Conservation (phyloP, 1,140 invertebrate species). For the Zaprionus capensis region DNA sequence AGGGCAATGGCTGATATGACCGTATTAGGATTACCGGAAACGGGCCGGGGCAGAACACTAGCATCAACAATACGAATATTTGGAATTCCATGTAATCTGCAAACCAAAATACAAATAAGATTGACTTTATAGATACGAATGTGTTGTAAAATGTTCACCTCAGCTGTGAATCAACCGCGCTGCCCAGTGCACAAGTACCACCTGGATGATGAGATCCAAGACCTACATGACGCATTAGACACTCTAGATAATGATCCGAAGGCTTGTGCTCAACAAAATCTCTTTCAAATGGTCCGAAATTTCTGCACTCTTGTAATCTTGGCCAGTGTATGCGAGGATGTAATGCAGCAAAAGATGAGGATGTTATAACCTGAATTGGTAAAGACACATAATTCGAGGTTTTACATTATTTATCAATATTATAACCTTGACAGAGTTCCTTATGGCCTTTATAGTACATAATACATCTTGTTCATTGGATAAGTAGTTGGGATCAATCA, state of each 20-base stretch:
- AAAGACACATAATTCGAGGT: background rate
- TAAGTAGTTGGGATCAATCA: slow-evolving; percentile 92
- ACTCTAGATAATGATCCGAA: slow-evolving; percentile 88
- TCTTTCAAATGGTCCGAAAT: slow-evolving; percentile 75
- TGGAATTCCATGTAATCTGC: slow-evolving; percentile 87
- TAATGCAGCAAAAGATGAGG: slow-evolving; percentile 86
- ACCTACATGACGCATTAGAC: slow-evolving; percentile 87
- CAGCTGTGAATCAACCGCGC: slow-evolving; percentile 64
- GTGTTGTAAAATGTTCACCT: slow-evolving; percentile 38
- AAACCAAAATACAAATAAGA: slow-evolving; percentile 10
- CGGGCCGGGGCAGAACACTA: slow-evolving; percentile 88
- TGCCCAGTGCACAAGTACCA: slow-evolving; percentile 88
- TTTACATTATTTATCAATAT: background rate
- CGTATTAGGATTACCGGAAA: slow-evolving; percentile 89
- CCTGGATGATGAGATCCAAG: slow-evolving; percentile 89
- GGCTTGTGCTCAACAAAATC: slow-evolving; percentile 75
- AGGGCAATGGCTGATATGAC: slow-evolving; percentile 88
- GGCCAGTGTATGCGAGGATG: slow-evolving; percentile 88
- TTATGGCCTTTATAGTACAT: slow-evolving; percentile 88
- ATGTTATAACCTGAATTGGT: slow-evolving; percentile 81
- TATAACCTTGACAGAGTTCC: slow-evolving; percentile 85
- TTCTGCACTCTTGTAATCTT: slow-evolving; percentile 86
- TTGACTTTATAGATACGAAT: background rate
- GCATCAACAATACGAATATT: slow-evolving; percentile 89
- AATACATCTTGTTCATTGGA: slow-evolving; percentile 86